Evolutionary conservation across 2,113 vertebrate species (phyloP).

Genomic region (Anhinga rufa): DNA sequence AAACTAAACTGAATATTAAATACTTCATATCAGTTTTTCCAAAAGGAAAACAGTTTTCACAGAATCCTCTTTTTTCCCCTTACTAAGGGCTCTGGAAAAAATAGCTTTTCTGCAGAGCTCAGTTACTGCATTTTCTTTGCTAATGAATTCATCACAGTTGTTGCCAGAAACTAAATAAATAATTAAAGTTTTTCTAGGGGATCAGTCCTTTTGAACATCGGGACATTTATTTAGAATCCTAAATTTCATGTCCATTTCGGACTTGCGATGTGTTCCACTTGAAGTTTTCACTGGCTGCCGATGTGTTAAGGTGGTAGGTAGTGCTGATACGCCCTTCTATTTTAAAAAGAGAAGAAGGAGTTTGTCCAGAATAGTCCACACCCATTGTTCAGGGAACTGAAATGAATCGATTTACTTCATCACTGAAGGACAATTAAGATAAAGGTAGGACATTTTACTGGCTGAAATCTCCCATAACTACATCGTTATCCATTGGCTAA

Average conservation of each 20-base stretch:
- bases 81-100: neutral
- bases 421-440: neutral
- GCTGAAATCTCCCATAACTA: neutral
- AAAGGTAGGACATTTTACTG: neutral
- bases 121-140: neutral
- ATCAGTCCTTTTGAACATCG: neutral
- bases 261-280: neutral
- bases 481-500: too few species aligned
- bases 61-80: neutral
- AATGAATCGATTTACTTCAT: neutral
- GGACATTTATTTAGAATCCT: neutral
- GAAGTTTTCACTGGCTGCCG: neutral
- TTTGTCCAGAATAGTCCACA: neutral
- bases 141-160: neutral
- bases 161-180: neutral
- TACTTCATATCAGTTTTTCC: neutral
- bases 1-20: neutral
- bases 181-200: neutral
- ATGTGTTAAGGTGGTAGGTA: neutral
- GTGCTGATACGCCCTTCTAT: fast-evolving
- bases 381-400: neutral
- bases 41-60: neutral
- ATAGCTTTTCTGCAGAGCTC: neutral
- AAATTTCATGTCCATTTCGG: neutral
- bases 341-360: neutral